Evolutionary conservation across 2,888 invertebrate species (phyloP), one percentile per base, ranked within the genome.

Genomic region (Idaea aversata): DNA sequence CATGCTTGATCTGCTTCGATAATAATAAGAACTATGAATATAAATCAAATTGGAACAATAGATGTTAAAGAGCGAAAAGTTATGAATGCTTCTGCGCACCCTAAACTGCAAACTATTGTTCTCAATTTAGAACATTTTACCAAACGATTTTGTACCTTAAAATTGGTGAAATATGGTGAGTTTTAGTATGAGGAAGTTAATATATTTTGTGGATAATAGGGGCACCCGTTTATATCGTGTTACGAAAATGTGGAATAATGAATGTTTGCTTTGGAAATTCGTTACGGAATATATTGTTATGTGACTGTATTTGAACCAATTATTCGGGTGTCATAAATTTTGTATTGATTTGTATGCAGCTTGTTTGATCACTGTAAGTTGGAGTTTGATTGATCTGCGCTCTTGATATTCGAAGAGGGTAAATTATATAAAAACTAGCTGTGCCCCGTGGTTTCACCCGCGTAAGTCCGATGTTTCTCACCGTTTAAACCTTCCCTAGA

Each of bases 21-120:
- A 90, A 90, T 91, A 90, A 86, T 82, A 83, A 84, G 81, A 80
- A 82, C 83, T 85, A 93, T 93, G 92, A 93, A 93, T 93, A 92
- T 93, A 93, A 92, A 93, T 93, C 93, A 92, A 91, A 92, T 86
- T 82, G 86, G 91, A 89, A 93, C 92, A 93, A 93, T 86, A 82
- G 76, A 72, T 76, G 83, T 84, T 92, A 93, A 92, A 93, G 90
- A 93, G 91, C 91, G 91, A 91, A 90, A 89, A 91, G 85, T 91
- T 87, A 89, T 91, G 90, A 91, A 91, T 89, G 88, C 85, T 85
- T 80, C 74, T 79, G 80, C 84, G 87, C 88, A 88, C 90, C 90
- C 91, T 84, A 70, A 85, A 85, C 83, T 78, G 77, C 58, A 65
- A 77, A 74, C 80, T 86, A 86, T 90, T 89, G 88, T 90, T 81